These are phyloP conservation scores for Oreochromis aureus DNA, from an alignment of 2,113 vertebrate species.

Conservation along the genomic window DNA sequence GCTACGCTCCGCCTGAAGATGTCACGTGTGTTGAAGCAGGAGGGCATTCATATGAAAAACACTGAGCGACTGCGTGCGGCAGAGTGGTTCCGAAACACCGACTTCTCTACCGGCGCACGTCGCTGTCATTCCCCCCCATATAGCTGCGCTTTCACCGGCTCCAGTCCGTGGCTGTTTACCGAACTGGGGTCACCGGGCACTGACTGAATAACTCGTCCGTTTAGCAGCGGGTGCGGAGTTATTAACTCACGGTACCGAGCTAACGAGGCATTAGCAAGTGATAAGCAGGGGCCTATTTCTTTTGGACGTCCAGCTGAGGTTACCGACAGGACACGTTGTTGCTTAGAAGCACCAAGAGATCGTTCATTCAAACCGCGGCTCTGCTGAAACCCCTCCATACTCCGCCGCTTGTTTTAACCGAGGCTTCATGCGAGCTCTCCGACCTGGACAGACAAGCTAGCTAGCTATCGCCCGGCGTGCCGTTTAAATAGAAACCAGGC, in stretches of 20 bases:
- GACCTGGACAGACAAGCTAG: neutral
- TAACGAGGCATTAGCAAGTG: slow-evolving; percentile 48
- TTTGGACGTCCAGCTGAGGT: slow-evolving; percentile 31
- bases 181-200: neutral
- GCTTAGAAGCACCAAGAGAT: neutral
- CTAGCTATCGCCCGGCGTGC: slow-evolving; percentile 13
- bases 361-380: neutral
- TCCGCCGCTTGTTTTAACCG: neutral
- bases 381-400: neutral
- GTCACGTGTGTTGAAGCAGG: slow-evolving; percentile 51
- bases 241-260: neutral
- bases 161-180: neutral
- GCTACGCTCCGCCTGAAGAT: neutral
- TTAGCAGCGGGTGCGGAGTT: neutral
- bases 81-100: neutral
- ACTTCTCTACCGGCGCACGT: neutral
- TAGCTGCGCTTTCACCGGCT: neutral
- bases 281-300: slow-evolving; percentile 53
- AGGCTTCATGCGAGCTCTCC: slow-evolving; percentile 3
- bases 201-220: neutral
- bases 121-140: neutral
- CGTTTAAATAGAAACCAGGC: neutral
- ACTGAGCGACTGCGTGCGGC: neutral
- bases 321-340: neutral
- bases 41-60: slow-evolving; percentile 2